Base-by-base conservation (phyloP, 53 echinoderm and acorn worm species). In the Pentamera pediparva region DNA sequence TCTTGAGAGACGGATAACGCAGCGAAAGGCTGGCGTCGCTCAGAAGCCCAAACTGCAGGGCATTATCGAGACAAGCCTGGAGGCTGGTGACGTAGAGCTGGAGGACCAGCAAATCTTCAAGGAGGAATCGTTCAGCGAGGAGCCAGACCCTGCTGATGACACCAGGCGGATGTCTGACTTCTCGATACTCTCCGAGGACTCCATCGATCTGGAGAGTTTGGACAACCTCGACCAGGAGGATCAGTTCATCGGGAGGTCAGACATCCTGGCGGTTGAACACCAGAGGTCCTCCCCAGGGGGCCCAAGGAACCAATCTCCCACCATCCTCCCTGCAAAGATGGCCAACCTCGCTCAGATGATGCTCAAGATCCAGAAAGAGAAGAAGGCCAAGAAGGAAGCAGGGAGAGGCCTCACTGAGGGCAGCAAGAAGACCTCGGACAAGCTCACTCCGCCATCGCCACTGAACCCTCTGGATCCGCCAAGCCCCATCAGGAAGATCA, bases 281-380 rank as follows among this genome's bases (percentile, higher is more conserved):
- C 36, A 72, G 5, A 54, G 80, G 41, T 65, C 79, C 0, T 87
- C 87, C 6, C 65, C 87, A 20, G 82, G 76, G 87, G 58, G 19
- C 5, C 47, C 45, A 2, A 22, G 45, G 17, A 41, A 58, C 26
- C 26, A 22, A 35, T 49, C 54, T 34, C 74, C 53, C 5, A 75
- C 55, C 32, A 75, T 74, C n/a, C 26, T 75, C 4, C 54, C 38
- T 17, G 73, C 98, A 3, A 98, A 98, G 39, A 81, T 98, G 82
- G 69, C 91, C 38, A 76, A 88, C 20, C 67, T 98, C 27, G 75
- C 86, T 0, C 88, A 88, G 35, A 78, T 88, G 81, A 98, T 98
- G 91, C 63, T 98, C 83, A 91, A 98, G 78, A 48, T 89, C 3
- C 33, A 52, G 47, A 59, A 70, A n/a, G 84, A 87, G 3, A 87